Evolutionary conservation across 2,797 vertebrate species (phyloP).

Genomic region (Prunella strophiata): DNA sequence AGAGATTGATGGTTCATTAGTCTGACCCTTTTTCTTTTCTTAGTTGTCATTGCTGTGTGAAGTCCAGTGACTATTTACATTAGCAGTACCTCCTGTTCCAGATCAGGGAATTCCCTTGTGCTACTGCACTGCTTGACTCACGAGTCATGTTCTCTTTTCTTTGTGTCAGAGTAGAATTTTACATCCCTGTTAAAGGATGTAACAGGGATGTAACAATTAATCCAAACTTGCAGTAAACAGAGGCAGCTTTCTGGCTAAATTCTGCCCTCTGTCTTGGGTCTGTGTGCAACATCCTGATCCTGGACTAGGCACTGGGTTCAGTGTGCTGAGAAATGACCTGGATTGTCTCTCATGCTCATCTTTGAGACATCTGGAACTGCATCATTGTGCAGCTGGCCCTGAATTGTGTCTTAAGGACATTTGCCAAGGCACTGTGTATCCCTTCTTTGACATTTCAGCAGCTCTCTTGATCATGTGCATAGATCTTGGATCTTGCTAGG

Average conservation of each 20-base stretch:
- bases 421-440: not conserved
- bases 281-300: not conserved
- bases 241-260: not conserved
- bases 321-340: not conserved
- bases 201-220: not conserved
- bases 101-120: not conserved
- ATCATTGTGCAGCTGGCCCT: not conserved
- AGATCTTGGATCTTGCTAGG: not conserved
- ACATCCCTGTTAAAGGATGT: not conserved
- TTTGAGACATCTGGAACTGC: not conserved
- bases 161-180: not conserved
- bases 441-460: not conserved
- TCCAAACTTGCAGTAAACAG: not conserved
- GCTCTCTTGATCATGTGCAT: not conserved
- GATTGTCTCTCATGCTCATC: not conserved
- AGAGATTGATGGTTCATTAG: not conserved
- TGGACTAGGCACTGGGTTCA: not conserved
- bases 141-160: fast-evolving
- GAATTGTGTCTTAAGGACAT: not conserved
- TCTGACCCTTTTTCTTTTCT: not conserved
- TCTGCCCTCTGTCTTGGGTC: not conserved
- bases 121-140: not conserved
- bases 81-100: not conserved
- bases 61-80: not conserved
- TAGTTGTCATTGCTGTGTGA: not conserved